Percentiles rank a stretch among this genome's conserved stretches.
Evolutionary conservation across 2,797 vertebrate species (phyloP).

Genomic region (Meriones psammophilus): DNA sequence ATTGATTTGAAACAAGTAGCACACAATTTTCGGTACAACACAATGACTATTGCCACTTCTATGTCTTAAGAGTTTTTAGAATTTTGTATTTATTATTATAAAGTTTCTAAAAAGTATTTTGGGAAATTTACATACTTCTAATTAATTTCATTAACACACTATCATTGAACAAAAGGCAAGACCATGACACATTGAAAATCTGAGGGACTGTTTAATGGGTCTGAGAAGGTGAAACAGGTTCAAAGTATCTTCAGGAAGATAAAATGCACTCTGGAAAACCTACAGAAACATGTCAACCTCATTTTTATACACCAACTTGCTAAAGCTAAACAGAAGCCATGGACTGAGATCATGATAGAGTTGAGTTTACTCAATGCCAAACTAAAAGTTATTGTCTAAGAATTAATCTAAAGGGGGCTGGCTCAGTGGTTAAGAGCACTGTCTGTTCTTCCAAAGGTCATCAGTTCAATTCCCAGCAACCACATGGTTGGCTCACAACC

Average conservation of each 20-base stretch:
- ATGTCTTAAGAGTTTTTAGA: neutral
- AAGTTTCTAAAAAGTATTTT: neutral
- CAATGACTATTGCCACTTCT: neutral
- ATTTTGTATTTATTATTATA: neutral
- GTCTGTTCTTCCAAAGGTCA: too few species aligned
- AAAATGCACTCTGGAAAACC: neutral
- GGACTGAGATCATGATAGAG: neutral
- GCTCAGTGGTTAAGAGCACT: too few species aligned
- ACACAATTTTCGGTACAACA: neutral
- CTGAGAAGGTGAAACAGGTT: neutral
- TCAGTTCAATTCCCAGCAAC: too few species aligned
- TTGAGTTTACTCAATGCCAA: neutral
- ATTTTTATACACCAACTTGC: neutral
- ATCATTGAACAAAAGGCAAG: neutral
- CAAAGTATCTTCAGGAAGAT: neutral
- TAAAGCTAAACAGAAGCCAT: neutral
- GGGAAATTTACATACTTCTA: neutral
- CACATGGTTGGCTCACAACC: too few species aligned
- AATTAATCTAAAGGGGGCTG: neutral
- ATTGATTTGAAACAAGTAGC: neutral
- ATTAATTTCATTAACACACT: constrained; percentile 15
- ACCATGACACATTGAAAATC: neutral
- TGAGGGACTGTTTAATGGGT: neutral
- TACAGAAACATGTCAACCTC: neutral
- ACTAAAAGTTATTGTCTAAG: neutral